Percentiles rank a stretch among this genome's conserved stretches.
Conservation (phyloP, 2,888 invertebrate genomes). For the Anthoptus insignis region DNA sequence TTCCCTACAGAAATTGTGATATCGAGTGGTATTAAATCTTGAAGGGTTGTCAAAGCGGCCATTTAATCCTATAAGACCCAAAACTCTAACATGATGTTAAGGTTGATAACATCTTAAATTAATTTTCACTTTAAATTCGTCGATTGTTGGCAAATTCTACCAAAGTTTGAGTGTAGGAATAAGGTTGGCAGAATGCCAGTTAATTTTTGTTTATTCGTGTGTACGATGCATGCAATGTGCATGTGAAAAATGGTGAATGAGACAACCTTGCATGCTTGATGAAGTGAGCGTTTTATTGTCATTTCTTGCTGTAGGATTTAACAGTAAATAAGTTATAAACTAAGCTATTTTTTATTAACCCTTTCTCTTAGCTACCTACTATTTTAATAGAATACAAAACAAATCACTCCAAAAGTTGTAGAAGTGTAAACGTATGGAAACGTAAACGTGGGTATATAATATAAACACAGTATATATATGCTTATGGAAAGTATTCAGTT, state of each 20-base stretch:
- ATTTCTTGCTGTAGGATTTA: too few species aligned
- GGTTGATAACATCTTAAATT: conserved; percentile 73
- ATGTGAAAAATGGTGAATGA: conserved; percentile 38
- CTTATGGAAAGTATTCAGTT: too few species aligned
- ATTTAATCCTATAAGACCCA: conserved; percentile 65
- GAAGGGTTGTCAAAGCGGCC: conserved; percentile 57
- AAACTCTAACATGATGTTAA: conserved; percentile 66
- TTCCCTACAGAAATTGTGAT: conserved; percentile 20
- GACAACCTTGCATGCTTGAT: background rate
- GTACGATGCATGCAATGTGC: conserved; percentile 41
- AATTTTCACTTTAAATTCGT: conserved; percentile 73
- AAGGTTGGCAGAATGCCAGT: conserved; percentile 69
- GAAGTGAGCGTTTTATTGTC: too few species aligned
- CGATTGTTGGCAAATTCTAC: conserved; percentile 71
- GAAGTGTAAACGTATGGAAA: too few species aligned
- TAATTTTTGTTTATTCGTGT: conserved; percentile 52
- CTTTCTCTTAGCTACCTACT: too few species aligned
- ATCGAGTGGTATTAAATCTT: conserved; percentile 53
- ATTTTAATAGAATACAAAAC: too few species aligned
- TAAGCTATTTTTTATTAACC: too few species aligned
- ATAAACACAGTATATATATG: too few species aligned
- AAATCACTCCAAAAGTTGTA: too few species aligned
- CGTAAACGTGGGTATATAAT: too few species aligned
- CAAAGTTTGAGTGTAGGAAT: conserved; percentile 67
- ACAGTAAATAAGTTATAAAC: too few species aligned